Evolutionary conservation across 2,888 invertebrate species (phyloP).

Genomic region (Callosobruchus maculatus): DNA sequence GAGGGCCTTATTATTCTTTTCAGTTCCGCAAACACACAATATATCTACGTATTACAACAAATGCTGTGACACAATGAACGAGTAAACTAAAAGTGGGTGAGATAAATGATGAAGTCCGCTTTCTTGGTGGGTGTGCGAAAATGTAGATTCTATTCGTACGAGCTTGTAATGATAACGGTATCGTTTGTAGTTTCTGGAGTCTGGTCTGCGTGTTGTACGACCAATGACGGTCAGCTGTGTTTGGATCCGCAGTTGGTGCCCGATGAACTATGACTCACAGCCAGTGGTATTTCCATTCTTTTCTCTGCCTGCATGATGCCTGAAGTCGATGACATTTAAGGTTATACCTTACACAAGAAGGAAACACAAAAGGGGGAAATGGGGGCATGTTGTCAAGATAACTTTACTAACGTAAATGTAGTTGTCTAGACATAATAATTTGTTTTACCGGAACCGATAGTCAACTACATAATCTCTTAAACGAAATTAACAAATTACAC

Average conservation of each 20-base stretch:
- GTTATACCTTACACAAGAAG: not conserved
- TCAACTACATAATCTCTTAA: too few relatives aligned
- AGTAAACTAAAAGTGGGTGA: not conserved
- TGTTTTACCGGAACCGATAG: too few relatives aligned
- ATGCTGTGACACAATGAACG: not conserved
- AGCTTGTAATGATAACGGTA: not conserved
- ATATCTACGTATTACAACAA: not conserved
- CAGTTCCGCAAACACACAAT: too few relatives aligned
- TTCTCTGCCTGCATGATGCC: not conserved
- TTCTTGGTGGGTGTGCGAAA: not conserved
- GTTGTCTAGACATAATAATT: too few relatives aligned
- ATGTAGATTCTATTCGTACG: not conserved
- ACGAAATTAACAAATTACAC: too few relatives aligned
- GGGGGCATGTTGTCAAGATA: not conserved
- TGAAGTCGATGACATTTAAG: not conserved
- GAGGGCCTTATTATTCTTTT: too few relatives aligned
- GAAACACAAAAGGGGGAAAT: not conserved
- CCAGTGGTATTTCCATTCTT: not conserved
- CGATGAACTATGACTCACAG: not conserved
- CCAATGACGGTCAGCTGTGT: not conserved
- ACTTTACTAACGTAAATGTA: too few relatives aligned
- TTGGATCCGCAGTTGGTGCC: not conserved
- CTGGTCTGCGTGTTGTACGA: not conserved
- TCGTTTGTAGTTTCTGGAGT: not conserved
- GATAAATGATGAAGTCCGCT: not conserved